These are phyloP conservation scores for Hyalella azteca DNA, from an alignment of 2,888 invertebrate species.

Conservation along the genomic window DNA sequence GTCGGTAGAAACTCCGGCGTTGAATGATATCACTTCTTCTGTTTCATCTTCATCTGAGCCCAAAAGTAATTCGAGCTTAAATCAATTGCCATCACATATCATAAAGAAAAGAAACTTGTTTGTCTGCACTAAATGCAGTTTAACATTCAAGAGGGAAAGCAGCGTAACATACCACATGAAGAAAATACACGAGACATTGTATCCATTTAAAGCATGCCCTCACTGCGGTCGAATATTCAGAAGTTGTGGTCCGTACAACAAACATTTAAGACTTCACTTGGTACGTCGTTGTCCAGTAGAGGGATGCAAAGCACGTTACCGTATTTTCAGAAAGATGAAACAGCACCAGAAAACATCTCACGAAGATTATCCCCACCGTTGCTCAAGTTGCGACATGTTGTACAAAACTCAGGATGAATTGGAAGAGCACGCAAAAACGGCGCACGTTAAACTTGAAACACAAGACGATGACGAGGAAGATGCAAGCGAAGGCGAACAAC, in stretches of 20 bases:
- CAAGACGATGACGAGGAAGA: conserved; percentile 50
- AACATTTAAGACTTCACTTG: conserved; percentile 48
- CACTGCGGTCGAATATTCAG: conserved; percentile 53
- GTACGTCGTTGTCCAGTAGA: conserved; percentile 50
- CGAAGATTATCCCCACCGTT: conserved; percentile 46
- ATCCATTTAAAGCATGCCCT: conserved; percentile 55
- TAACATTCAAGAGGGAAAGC: conserved; percentile 55
- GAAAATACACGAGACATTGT: conserved; percentile 57
- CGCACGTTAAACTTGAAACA: conserved; percentile 45
- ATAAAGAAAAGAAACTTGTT: conserved; percentile 46
- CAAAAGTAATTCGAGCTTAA: not conserved
- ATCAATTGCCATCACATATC: conserved; percentile 47
- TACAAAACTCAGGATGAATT: conserved; percentile 46
- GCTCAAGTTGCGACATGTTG: conserved; percentile 45
- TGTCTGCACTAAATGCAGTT: conserved; percentile 51
- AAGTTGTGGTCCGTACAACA: conserved; percentile 54
- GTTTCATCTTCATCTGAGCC: not conserved
- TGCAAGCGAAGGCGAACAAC: conserved; percentile 30
- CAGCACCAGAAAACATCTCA: conserved; percentile 56
- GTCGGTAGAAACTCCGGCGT: not conserved
- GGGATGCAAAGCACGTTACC: conserved; percentile 54
- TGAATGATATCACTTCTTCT: not conserved
- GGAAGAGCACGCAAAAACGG: conserved; percentile 45
- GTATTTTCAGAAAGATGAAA: conserved; percentile 48
- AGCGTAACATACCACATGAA: conserved; percentile 56